These are phyloP conservation scores for Ectobius pallidus DNA, from an alignment of 2,888 invertebrate species.

Conservation along the genomic window DNA sequence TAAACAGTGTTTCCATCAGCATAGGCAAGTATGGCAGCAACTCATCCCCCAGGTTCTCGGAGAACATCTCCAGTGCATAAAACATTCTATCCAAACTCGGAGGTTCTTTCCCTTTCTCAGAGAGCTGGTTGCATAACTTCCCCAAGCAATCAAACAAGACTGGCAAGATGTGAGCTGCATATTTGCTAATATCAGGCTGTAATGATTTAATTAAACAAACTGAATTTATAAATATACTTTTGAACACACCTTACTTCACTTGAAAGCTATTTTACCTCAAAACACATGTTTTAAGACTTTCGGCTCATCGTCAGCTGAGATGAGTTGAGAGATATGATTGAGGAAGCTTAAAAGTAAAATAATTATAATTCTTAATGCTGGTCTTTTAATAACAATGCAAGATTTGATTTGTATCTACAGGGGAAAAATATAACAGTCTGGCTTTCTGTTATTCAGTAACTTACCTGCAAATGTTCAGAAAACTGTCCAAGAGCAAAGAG, in stretches of 20 bases:
- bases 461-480: slow-evolving; percentile 74
- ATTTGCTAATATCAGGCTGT: slow-evolving; percentile 76
- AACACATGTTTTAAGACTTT: too few species aligned
- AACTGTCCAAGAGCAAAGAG: slow-evolving; percentile 82
- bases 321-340: too few species aligned
- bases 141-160: slow-evolving; percentile 71
- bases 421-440: too few species aligned
- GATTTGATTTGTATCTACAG: too few species aligned
- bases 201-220: background rate
- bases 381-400: too few species aligned
- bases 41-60: slow-evolving; percentile 76
- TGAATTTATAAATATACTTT: too few species aligned
- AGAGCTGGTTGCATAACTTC: slow-evolving; percentile 63
- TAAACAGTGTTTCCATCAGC: slow-evolving; percentile 73
- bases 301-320: too few species aligned
- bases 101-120: slow-evolving; percentile 63
- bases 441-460: background rate
- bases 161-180: slow-evolving; percentile 72
- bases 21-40: slow-evolving; percentile 72
- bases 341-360: too few species aligned
- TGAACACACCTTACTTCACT: background rate
- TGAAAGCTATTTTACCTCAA: too few species aligned
- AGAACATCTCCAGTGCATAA: slow-evolving; percentile 80
- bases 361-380: too few species aligned
- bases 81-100: slow-evolving; percentile 74